Evolutionary conservation across 1,140 invertebrate species (phyloP).

Genomic region (Halesus radiatus): DNA sequence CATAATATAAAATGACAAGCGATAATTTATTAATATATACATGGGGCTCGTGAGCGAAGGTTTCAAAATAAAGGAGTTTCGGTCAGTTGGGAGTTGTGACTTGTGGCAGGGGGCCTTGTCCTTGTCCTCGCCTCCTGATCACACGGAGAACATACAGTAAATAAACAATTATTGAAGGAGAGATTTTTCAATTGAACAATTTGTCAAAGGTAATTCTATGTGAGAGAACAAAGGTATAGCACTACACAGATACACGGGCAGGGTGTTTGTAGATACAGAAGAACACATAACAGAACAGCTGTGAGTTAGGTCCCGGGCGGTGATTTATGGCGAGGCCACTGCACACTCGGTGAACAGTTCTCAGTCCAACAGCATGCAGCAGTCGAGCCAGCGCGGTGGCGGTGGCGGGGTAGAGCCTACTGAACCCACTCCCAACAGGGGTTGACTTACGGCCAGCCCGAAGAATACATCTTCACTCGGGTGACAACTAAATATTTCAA

Average conservation of each 20-base stretch:
- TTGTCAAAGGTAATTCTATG: conserved; percentile 34
- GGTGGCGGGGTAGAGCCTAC: not conserved
- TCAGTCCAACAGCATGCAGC: too few relatives aligned
- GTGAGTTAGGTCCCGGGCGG: not conserved
- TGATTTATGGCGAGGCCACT: not conserved
- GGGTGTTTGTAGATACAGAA: not conserved
- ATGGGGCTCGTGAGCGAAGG: conserved; percentile 17
- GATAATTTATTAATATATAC: conserved; percentile 33
- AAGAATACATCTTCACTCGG: conserved; percentile 52
- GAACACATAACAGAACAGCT: not conserved
- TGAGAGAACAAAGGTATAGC: conserved; percentile 21
- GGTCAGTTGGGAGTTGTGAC: conserved; percentile 4
- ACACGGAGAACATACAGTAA: not conserved
- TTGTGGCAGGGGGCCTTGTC: not conserved
- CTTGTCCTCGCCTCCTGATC: not conserved
- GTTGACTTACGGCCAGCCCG: conserved; percentile 47
- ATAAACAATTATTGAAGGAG: conserved; percentile 28
- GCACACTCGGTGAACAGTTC: too few relatives aligned
- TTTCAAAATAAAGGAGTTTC: conserved; percentile 7
- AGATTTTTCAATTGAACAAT: conserved; percentile 41
- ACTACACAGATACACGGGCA: not conserved
- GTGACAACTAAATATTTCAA: conserved; percentile 54
- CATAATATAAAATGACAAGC: conserved; percentile 19
- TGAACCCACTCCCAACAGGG: not conserved
- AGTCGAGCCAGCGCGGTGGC: too few relatives aligned